These are phyloP conservation scores for Nemopilema nomurai DNA, from an alignment of 30 jellyfish, hydroid and myxozoan species.

Conservation along the genomic window DNA sequence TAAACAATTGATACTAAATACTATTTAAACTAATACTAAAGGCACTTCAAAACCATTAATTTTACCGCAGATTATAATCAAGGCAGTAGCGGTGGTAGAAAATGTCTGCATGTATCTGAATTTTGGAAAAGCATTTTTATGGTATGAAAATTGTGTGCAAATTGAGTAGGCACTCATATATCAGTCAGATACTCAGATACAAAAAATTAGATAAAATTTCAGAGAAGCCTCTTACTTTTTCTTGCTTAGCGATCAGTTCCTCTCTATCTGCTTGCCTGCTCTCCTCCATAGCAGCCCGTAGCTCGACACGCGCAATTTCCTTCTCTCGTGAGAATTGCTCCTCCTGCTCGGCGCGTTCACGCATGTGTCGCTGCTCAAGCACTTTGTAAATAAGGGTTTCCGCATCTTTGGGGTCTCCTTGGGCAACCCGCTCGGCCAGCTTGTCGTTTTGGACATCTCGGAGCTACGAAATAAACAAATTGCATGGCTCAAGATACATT, in stretches of 20 bases:
- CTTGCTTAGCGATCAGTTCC: conserved; percentile 80
- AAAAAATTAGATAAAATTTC: neutral
- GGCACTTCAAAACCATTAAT: no score
- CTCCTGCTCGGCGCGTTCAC: conserved; percentile 91
- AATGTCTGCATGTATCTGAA: no score
- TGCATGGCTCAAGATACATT: no score
- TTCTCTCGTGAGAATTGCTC: conserved; percentile 74
- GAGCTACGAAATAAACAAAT: conserved; percentile 43
- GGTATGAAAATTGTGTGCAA: no score
- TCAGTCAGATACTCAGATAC: neutral
- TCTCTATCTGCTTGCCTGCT: conserved; percentile 76
- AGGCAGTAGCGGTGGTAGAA: no score
- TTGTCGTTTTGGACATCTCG: conserved; percentile 78
- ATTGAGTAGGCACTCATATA: no score
- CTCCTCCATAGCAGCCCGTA: conserved; percentile 70
- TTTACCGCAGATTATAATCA: no score
- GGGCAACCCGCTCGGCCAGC: conserved; percentile 64
- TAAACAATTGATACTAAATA: no score
- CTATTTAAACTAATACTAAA: no score
- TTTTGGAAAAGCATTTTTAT: no score
- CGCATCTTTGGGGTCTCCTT: conserved; percentile 68
- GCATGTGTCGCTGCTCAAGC: conserved; percentile 94
- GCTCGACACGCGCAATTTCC: conserved; percentile 76
- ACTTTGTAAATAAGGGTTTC: conserved; percentile 84
- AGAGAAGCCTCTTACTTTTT: conserved; percentile 50